These are phyloP conservation scores for Frankliniella intonsa DNA, from an alignment of 2,888 invertebrate species.

Conservation along the genomic window DNA sequence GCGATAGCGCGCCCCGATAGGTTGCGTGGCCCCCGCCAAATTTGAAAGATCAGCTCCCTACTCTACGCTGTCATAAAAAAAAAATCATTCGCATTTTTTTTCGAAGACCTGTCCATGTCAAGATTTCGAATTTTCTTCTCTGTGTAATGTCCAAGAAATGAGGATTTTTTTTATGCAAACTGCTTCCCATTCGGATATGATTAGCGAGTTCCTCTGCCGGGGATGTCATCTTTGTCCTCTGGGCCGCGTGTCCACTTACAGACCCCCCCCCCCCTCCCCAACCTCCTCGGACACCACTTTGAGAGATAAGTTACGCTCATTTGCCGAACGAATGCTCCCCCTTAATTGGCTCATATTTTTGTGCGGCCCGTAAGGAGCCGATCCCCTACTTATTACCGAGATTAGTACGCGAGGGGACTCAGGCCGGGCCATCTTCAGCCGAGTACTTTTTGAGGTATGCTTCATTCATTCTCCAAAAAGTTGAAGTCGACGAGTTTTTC, in stretches of 20 bases:
- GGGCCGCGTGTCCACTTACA: background rate
- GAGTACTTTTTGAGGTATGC: background rate
- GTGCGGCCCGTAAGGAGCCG: background rate
- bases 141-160: too few relatives aligned
- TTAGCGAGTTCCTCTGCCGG: too few relatives aligned
- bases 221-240: too few relatives aligned
- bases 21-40: background rate
- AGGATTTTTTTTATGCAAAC: too few relatives aligned
- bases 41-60: too few relatives aligned
- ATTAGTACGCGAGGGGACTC: background rate
- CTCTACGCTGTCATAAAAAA: too few relatives aligned
- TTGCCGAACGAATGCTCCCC: slow-evolving; percentile 19
- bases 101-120: too few relatives aligned
- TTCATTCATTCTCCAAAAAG: too few relatives aligned
- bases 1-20: background rate
- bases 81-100: too few relatives aligned
- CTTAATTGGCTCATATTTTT: slow-evolving; percentile 21
- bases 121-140: too few relatives aligned
- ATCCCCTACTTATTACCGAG: slow-evolving; percentile 2
- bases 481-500: background rate
- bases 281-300: background rate
- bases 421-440: background rate
- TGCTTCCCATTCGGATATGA: too few relatives aligned
- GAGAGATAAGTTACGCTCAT: slow-evolving; percentile 17
- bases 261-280: background rate